Evolutionary conservation across 2,888 invertebrate species (phyloP).

Genomic region (Parapristionchus giblindavisi): DNA sequence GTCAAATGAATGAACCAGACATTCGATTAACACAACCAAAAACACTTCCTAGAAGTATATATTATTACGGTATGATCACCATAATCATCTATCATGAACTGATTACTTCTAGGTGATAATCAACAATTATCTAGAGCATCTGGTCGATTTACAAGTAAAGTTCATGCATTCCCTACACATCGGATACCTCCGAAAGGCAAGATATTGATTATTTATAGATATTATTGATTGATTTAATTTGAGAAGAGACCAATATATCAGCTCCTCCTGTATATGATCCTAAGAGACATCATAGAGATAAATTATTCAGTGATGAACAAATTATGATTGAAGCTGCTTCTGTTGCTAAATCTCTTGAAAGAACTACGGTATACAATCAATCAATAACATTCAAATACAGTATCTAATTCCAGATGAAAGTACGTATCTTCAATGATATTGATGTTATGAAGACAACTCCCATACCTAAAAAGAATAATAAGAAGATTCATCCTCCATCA

Average conservation of each 20-base stretch:
- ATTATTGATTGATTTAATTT: not conserved
- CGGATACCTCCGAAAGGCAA: conserved; percentile 9
- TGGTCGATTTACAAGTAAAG: conserved; percentile 17
- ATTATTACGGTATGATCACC: conserved; percentile 25
- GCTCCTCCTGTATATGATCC: conserved; percentile 30
- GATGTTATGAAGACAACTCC: conserved; percentile 14
- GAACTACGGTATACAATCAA: conserved; percentile 34
- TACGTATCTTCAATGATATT: conserved; percentile 18
- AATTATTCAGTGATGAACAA: not conserved
- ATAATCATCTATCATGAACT: not conserved
- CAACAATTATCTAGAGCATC: conserved; percentile 32
- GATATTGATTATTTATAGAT: too few relatives aligned
- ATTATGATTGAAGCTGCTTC: conserved; percentile 12
- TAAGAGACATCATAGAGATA: conserved; percentile 33
- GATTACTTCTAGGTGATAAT: conserved; percentile 31
- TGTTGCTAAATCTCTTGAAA: conserved; percentile 6
- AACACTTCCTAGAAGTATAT: conserved; percentile 16
- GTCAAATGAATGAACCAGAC: not conserved
- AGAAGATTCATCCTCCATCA: not conserved
- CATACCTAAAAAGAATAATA: not conserved
- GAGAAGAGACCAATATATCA: not conserved
- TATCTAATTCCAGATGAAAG: conserved; percentile 33
- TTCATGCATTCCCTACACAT: conserved; percentile 28
- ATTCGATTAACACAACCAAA: not conserved
- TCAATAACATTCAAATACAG: too few relatives aligned